A percentile compares a stretch with the other conserved stretches of the same genome.
Evolutionary conservation across 2,888 invertebrate genomes (phyloP).

Genomic region (Calameuta filiformis): DNA sequence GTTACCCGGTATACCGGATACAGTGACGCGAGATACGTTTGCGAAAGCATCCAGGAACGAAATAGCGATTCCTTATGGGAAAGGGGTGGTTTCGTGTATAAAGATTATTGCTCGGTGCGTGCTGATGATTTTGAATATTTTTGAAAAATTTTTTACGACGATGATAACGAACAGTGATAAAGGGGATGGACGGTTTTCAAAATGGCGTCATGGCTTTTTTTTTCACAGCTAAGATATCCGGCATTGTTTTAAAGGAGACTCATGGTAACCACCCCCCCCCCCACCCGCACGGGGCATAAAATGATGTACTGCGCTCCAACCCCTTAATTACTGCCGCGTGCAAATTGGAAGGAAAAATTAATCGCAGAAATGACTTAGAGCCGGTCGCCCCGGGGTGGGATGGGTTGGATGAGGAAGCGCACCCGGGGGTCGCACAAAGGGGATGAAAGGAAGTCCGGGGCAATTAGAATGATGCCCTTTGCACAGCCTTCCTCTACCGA

Average conservation of each 20-base stretch:
- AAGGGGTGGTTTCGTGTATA: not conserved
- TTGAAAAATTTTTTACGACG: not conserved
- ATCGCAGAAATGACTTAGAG: constrained; percentile 67
- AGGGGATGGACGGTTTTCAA: not conserved
- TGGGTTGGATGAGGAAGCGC: constrained; percentile 59
- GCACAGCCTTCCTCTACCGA: constrained; percentile 47
- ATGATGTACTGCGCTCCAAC: constrained; percentile 60
- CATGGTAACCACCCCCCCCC: constrained; percentile 6
- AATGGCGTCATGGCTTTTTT: not conserved
- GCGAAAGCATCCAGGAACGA: not conserved
- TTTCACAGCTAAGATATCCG: constrained; percentile 27
- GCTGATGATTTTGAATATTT: not conserved
- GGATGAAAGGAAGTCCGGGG: constrained; percentile 67
- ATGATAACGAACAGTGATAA: not conserved
- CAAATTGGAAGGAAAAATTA: constrained; percentile 68
- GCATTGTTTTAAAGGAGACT: constrained; percentile 58
- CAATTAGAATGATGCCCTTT: constrained; percentile 66
- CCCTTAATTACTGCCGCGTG: constrained; percentile 67
- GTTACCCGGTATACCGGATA: not conserved
- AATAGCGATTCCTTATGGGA: not conserved
- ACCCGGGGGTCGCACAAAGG: constrained; percentile 62
- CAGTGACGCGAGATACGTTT: not conserved
- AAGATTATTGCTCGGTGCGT: not conserved
- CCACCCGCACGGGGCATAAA: constrained; percentile 39
- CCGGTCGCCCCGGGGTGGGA: constrained; percentile 31